Conservation (phyloP, 1,140 invertebrate species). For the Drosophila pectinifera region DNA sequence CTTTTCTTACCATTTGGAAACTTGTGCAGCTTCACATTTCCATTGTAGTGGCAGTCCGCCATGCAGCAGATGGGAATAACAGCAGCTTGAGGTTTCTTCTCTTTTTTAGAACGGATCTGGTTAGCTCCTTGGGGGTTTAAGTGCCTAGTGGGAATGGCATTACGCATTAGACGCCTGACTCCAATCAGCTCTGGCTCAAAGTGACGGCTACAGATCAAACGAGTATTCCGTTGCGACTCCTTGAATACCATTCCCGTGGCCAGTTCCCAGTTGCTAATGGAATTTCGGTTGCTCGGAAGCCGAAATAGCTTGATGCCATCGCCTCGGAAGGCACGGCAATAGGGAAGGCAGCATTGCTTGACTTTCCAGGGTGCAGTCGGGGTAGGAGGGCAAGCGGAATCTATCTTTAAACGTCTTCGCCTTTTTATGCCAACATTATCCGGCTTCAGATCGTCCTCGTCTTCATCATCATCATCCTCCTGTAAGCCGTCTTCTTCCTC, state of each 20-base stretch:
- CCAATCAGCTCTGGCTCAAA: conserved; percentile 69
- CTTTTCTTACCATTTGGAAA: conserved; percentile 59
- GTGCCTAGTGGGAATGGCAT: conserved; percentile 64
- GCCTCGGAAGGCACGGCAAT: conserved; percentile 63
- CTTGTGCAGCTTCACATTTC: conserved; percentile 46
- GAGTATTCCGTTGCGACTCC: conserved; percentile 70
- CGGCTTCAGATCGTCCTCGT: conserved; percentile 1
- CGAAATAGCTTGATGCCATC: conserved; percentile 73
- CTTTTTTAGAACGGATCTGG: conserved; percentile 1
- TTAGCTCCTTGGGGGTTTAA: conserved; percentile 13
- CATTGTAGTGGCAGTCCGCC: conserved; percentile 42
- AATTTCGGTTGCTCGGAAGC: conserved; percentile 53
- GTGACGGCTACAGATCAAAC: conserved; percentile 71
- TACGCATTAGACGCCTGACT: conserved; percentile 63
- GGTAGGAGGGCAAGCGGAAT: conserved; percentile 23
- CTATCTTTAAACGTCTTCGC: conserved; percentile 35
- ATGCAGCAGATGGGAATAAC: conserved; percentile 48
- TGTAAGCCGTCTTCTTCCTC: conserved; percentile 44
- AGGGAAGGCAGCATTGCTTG: conserved; percentile 66
- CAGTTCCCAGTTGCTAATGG: conserved; percentile 65
- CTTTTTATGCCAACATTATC: conserved; percentile 30
- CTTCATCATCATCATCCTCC: conserved; percentile 43
- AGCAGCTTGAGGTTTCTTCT: not conserved
- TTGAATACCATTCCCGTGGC: conserved; percentile 69
- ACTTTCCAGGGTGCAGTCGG: conserved; percentile 60